Base-by-base conservation (phyloP, 2,888 invertebrate species). In the Salticus scenicus region DNA sequence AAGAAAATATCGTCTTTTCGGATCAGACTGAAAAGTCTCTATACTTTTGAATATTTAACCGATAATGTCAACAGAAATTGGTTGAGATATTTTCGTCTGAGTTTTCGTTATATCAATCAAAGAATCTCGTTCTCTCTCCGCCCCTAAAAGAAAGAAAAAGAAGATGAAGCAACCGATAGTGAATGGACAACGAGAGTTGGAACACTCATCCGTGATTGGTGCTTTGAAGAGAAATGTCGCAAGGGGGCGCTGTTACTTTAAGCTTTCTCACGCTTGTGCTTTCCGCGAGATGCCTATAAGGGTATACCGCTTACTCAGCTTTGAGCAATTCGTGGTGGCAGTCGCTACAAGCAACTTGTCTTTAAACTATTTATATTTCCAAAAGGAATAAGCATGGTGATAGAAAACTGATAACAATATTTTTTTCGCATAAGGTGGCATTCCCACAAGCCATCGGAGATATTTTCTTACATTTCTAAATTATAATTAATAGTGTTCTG, bases 141-240 rank as follows among this genome's bases (percentile, higher is more conserved):
- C 17, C 37, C 33, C 14, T n/a, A 27, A 77, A 77, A 77, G 76
- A 83, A 66, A 47, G 47, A 72, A 77, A 81, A 83, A 83, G 71
- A 77, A 63, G 71, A 57, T 24, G 28, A 41, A 51, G 64, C 41
- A 70, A 75, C 74, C 77, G 77, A 77, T 84, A 77, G 73, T 84
- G 83, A 84, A 84, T 84, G 83, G 83, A 72, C 73, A 72, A 72
- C 73, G 77, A 70, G 81, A 84, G 83, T 84, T 84, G 73, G 37
- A 73, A 84, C 69, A 67, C 83, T 77, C 73, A n/a, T 73, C 73
- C 33, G 71, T 72, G 83, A 84, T 84, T 84, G 83, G 83, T 72
- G 27, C 66, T 27, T 37, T 64, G 27, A 7, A 10, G 69, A 20
- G 64, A 67, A 57, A 20, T 28, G 12, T 27, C 51, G 33, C 41